These are phyloP conservation scores for Bombus difficillimus DNA, from an alignment of 1,140 invertebrate genomes.

Conservation along the genomic window DNA sequence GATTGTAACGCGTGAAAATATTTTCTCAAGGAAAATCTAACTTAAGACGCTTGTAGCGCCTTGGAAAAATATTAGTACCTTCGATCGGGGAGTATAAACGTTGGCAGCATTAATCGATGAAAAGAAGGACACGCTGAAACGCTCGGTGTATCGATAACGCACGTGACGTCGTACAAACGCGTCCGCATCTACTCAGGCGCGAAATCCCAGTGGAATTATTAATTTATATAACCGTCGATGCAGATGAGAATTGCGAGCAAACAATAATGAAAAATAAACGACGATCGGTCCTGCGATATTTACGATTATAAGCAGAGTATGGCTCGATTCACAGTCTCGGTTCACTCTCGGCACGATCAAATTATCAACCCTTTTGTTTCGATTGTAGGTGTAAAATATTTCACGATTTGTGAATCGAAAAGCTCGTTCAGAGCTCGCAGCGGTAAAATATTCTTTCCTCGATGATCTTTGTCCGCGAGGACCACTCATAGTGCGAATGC, in stretches of 20 bases:
- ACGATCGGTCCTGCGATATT: background rate
- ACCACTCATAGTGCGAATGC: too few relatives aligned
- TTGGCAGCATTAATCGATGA: conserved; percentile 4
- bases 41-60: background rate
- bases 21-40: too few relatives aligned
- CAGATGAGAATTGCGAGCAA: conserved; percentile 7
- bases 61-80: background rate
- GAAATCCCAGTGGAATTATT: conserved; percentile 41
- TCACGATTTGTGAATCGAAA: too few relatives aligned
- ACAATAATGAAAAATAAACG: conserved; percentile 22
- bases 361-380: too few relatives aligned
- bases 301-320: background rate
- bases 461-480: too few relatives aligned
- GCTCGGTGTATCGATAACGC: background rate
- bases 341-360: too few relatives aligned
- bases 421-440: too few relatives aligned
- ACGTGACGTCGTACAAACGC: conserved; percentile 17
- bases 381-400: too few relatives aligned
- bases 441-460: too few relatives aligned
- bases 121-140: too few relatives aligned
- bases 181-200: background rate
- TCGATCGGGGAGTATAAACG: background rate
- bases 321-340: too few relatives aligned
- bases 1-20: too few relatives aligned
- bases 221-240: background rate